Base-by-base conservation (phyloP, 2,888 invertebrate genomes). In the Microctonus brassicae region DNA sequence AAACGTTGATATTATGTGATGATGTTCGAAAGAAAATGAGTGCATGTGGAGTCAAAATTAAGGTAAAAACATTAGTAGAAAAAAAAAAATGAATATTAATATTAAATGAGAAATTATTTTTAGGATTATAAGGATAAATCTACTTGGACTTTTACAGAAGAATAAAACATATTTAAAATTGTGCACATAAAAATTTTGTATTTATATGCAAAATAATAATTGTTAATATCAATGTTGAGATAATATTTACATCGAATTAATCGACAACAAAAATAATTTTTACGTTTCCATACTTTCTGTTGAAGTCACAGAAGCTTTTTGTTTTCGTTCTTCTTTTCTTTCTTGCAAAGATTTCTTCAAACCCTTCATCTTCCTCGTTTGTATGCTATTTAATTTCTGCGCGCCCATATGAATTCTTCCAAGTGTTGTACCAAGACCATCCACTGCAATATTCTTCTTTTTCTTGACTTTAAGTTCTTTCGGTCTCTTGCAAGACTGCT, bases 371-470 rank as follows among this genome's bases (percentile, higher is more conserved):
- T 96, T 97, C 73, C 97, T 91, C 2, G 96, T 97, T 86, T 98
- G 97, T 75, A 98, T 88, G 77, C 92, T 93, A 66, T 91, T 90
- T 36, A 98, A 90, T 81, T 96, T 93, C 84, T 99, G 99, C 80
- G 93, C 93, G 77, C 95, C 95, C 90, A 99, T 92, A 88, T 99
- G 99, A 70, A 99, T 93, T 65, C 97, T 93, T 53, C 97, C 99
- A 82, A 95, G 90, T 80, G 93, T 95, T 9, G 94, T 94, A 68
- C 98, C 99, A 83, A 99, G 93, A 2, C 91, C 92, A 89, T 99
- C 97, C 66, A 91, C 91, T 0, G 93, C 92, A 70, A 98, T 91
- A 86, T 99, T 99, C 91, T 99, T 99, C 90, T 94, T 95, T 83
- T 94, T 94, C 77, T 93, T 93, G 0, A 90, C 90, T 89, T 92